These are phyloP conservation scores for Heliornis fulica DNA, from an alignment of 2,113 vertebrate genomes.

Conservation along the genomic window DNA sequence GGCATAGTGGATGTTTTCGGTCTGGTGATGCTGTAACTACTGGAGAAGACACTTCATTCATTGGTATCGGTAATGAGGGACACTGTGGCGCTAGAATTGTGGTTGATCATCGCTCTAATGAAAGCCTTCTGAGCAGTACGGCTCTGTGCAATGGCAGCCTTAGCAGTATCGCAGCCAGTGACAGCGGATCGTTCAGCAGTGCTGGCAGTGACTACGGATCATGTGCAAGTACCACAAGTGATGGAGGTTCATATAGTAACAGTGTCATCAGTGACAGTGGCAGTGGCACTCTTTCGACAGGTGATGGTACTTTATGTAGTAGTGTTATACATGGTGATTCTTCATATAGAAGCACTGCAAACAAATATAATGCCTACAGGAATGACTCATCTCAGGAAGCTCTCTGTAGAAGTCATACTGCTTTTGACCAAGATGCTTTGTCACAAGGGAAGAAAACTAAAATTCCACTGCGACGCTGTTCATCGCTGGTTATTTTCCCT, in stretches of 20 bases:
- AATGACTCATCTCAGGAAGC: conserved; percentile 74
- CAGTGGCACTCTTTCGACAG: conserved; percentile 31
- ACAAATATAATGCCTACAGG: conserved; percentile 48
- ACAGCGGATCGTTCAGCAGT: conserved; percentile 70
- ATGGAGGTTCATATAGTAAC: conserved; percentile 82
- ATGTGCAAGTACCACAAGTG: conserved; percentile 74
- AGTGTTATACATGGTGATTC: neutral
- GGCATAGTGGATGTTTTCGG: conserved; percentile 57
- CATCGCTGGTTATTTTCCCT: conserved; percentile 93
- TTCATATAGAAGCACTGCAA: neutral
- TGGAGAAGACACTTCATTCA: conserved; percentile 28
- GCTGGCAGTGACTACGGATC: conserved; percentile 75
- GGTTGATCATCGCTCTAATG: neutral
- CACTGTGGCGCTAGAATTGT: neutral
- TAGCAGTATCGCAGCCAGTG: conserved; percentile 55
- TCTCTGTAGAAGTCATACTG: conserved; percentile 73
- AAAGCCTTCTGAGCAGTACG: conserved; percentile 9
- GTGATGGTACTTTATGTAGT: conserved; percentile 34
- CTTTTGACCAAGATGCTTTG: conserved; percentile 80
- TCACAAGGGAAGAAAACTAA: conserved; percentile 70
- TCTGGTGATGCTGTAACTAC: conserved; percentile 1
- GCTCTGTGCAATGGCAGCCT: conserved; percentile 31
- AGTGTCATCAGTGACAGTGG: conserved; percentile 75
- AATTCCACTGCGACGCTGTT: conserved; percentile 88
- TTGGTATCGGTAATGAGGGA: conserved; percentile 5